Conservation (phyloP, 2,888 invertebrate genomes). For the Chloroclysta siterata region DNA sequence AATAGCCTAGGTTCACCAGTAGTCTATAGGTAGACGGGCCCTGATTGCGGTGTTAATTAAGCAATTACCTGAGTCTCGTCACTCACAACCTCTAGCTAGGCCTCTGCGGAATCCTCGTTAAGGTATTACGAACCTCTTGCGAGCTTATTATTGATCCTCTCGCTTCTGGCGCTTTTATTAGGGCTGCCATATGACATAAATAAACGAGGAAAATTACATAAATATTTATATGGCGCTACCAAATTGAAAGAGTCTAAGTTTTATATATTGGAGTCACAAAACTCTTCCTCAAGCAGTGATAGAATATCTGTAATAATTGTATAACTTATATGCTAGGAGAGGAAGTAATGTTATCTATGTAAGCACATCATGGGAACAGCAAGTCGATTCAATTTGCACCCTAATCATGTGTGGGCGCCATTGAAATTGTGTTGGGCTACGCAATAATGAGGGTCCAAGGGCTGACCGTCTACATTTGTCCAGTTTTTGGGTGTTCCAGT, state of each 20-base stretch:
- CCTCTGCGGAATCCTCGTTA: slow-evolving; percentile 58
- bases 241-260: not conserved
- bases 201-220: not conserved
- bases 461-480: slow-evolving; percentile 50
- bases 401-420: slow-evolving; percentile 61
- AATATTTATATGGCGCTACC: not conserved
- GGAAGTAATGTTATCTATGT: slow-evolving; percentile 6
- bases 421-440: slow-evolving; percentile 55
- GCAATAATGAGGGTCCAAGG: slow-evolving; percentile 43
- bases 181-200: slow-evolving; percentile 6
- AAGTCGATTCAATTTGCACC: slow-evolving; percentile 53
- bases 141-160: slow-evolving; percentile 51
- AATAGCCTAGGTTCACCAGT: not conserved
- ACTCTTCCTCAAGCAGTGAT: not conserved
- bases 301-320: too few relatives aligned
- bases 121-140: slow-evolving; percentile 55
- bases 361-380: slow-evolving; percentile 18
- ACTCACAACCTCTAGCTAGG: slow-evolving; percentile 45
- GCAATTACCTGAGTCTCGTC: slow-evolving; percentile 66
- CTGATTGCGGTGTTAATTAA: slow-evolving; percentile 68
- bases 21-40: slow-evolving; percentile 45
- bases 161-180: slow-evolving; percentile 28
- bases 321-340: not conserved
- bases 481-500: slow-evolving; percentile 52
- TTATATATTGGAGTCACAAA: not conserved